Conservation (phyloP, 37 sponge, comb jelly and placozoan species). For the Tethya wilhelma region DNA sequence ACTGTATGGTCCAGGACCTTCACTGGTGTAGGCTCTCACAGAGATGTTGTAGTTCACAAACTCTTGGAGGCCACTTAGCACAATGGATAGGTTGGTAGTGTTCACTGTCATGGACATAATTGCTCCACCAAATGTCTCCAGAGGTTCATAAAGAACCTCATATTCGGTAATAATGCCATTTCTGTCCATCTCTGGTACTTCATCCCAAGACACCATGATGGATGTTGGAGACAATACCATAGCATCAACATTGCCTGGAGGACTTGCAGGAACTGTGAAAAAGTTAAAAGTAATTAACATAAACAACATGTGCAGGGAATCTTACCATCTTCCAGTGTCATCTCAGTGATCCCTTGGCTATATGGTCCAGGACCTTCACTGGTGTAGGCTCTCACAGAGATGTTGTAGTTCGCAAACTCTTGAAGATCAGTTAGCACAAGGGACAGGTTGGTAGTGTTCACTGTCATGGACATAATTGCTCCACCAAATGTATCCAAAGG, state of each 20-base stretch:
- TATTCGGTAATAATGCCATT: slow-evolving; percentile 23
- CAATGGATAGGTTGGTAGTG: background rate
- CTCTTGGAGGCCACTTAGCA: slow-evolving; percentile 14
- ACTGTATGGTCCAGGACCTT: slow-evolving; percentile 29
- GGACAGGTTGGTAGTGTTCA: background rate
- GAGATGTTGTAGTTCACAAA: slow-evolving; percentile 16
- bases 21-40: slow-evolving; percentile 36
- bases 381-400: slow-evolving; percentile 38
- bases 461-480: background rate
- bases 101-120: background rate
- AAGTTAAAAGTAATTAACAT: background rate
- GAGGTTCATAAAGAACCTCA: slow-evolving; percentile 19
- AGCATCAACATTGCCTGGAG: background rate
- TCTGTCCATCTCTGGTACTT: slow-evolving; percentile 4
- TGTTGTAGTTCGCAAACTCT: slow-evolving; percentile 25
- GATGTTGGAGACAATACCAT: slow-evolving; percentile 10
- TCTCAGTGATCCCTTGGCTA: background rate
- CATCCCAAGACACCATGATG: slow-evolving; percentile 18
- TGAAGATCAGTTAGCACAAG: slow-evolving; percentile 1
- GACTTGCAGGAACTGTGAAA: background rate
- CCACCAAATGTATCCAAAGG: slow-evolving; percentile 5
- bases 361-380: slow-evolving; percentile 36
- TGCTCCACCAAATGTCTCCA: background rate
- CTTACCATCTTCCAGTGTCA: slow-evolving; percentile 38
- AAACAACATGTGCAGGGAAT: background rate